A percentile compares a stretch with the other conserved stretches of the same genome.
phyloP scores from a whole-genome alignment of 2,888 invertebrate species.

The Gymnocheta viridis region DNA sequence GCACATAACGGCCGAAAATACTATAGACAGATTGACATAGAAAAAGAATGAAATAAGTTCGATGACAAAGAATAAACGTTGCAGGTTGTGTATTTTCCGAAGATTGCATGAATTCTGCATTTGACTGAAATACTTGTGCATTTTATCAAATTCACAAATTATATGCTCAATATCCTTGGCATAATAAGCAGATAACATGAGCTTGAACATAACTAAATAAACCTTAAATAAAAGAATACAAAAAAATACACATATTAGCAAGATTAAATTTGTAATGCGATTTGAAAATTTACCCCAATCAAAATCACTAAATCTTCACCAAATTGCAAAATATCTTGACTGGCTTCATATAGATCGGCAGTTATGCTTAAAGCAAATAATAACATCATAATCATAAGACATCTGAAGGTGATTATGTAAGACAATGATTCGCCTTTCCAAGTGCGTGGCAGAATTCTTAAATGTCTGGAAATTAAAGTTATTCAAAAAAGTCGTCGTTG shows the following conservation, averaged over 20 bases:
- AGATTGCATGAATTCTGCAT: conserved; percentile 61
- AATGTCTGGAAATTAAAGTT: conserved; percentile 4
- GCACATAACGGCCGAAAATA: conserved; percentile 73
- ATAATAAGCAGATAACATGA: conserved; percentile 58
- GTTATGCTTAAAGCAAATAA: conserved; percentile 68
- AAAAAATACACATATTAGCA: not conserved
- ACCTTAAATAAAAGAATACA: conserved; percentile 69
- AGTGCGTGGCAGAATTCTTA: conserved; percentile 23
- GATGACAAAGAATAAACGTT: conserved; percentile 72
- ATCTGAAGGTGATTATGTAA: conserved; percentile 4
- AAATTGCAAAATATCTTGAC: conserved; percentile 70
- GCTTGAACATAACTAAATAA: conserved; percentile 72
- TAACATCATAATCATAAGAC: conserved; percentile 21
- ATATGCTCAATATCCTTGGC: conserved; percentile 73
- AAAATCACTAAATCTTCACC: conserved; percentile 73
- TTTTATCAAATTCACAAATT: conserved; percentile 59
- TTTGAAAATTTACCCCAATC: conserved; percentile 70
- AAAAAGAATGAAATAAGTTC: conserved; percentile 70
- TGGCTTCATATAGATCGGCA: conserved; percentile 71
- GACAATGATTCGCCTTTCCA: conserved; percentile 20
- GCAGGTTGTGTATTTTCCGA: conserved; percentile 66
- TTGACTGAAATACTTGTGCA: conserved; percentile 54
- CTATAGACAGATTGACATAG: conserved; percentile 57
- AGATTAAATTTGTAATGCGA: not conserved
- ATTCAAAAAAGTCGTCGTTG: not conserved